These are phyloP conservation scores for Zophobas morio DNA, from an alignment of 1,140 invertebrate genomes.

Conservation along the genomic window DNA sequence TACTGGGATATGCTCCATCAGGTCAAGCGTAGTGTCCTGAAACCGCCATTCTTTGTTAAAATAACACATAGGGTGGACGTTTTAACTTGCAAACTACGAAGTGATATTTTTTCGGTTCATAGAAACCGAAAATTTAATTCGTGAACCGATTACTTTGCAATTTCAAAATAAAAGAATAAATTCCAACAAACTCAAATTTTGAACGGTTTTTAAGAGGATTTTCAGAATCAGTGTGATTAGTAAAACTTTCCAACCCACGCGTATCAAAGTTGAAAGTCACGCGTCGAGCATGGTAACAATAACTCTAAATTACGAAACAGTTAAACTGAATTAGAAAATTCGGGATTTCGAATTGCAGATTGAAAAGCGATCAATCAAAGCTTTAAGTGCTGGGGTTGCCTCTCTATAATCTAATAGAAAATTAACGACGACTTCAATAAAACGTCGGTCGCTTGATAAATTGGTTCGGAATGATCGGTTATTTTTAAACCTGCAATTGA, in stretches of 20 bases:
- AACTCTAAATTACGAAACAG: slow-evolving; percentile 33
- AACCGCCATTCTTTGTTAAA: slow-evolving; percentile 18
- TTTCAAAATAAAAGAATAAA: not conserved
- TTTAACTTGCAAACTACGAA: too few relatives aligned
- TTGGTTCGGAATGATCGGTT: slow-evolving; percentile 44
- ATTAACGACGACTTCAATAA: slow-evolving; percentile 45
- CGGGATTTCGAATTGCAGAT: slow-evolving; percentile 47
- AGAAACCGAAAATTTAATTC: not conserved
- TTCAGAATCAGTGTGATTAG: too few relatives aligned
- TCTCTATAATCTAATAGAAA: slow-evolving; percentile 51
- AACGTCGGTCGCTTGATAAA: slow-evolving; percentile 51
- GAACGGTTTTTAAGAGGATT: too few relatives aligned
- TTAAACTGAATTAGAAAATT: slow-evolving; percentile 47
- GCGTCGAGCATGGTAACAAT: slow-evolving; percentile 14
- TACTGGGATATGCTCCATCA: not conserved
- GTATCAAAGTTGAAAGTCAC: not conserved
- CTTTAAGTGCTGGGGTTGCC: slow-evolving; percentile 21
- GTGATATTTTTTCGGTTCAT: too few relatives aligned
- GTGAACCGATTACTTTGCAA: too few relatives aligned
- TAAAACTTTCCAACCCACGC: too few relatives aligned
- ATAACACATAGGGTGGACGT: not conserved
- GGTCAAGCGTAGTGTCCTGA: not conserved
- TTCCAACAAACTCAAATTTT: not conserved
- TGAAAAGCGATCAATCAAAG: slow-evolving; percentile 53
- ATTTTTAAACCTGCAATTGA: slow-evolving; percentile 29